phyloP scores from a whole-genome alignment of 1,140 invertebrate species.

The Neodiprion fabricii region DNA sequence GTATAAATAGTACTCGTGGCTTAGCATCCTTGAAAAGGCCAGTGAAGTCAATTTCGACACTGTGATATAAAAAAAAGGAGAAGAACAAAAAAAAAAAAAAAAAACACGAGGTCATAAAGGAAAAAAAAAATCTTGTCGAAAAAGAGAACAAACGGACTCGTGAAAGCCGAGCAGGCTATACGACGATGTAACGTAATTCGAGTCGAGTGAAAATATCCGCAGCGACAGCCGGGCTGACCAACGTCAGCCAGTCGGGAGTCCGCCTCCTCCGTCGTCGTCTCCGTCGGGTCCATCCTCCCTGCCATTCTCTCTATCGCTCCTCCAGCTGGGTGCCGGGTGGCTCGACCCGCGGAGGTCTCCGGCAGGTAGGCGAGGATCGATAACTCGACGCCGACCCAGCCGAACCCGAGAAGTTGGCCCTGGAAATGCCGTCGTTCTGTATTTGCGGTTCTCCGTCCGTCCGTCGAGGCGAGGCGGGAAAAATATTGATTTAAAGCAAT shows the following conservation, averaged over 20 bases:
- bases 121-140: too few species aligned
- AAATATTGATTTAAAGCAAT: not conserved
- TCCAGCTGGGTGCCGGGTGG: slow-evolving; percentile 34
- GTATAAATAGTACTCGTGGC: too few species aligned
- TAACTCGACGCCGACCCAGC: slow-evolving; percentile 53
- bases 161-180: too few species aligned
- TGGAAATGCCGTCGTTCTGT: slow-evolving; percentile 4
- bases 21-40: too few species aligned
- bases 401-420: slow-evolving; percentile 39
- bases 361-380: slow-evolving; percentile 57
- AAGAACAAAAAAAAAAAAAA: too few species aligned
- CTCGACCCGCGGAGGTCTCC: slow-evolving; percentile 41
- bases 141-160: too few species aligned
- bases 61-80: too few species aligned
- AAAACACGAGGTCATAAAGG: too few species aligned
- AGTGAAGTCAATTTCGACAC: too few species aligned
- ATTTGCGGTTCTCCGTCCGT: not conserved
- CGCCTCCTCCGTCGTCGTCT: slow-evolving; percentile 20
- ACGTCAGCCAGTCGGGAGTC: not conserved
- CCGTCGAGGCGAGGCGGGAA: not conserved
- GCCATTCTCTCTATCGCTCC: slow-evolving; percentile 25
- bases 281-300: slow-evolving; percentile 6
- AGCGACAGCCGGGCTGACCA: not conserved
- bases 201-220: too few species aligned
- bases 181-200: too few species aligned